Evolutionary conservation across 2,113 vertebrate species (phyloP).

Genomic region (Stomatorhinus ivindoensis): DNA sequence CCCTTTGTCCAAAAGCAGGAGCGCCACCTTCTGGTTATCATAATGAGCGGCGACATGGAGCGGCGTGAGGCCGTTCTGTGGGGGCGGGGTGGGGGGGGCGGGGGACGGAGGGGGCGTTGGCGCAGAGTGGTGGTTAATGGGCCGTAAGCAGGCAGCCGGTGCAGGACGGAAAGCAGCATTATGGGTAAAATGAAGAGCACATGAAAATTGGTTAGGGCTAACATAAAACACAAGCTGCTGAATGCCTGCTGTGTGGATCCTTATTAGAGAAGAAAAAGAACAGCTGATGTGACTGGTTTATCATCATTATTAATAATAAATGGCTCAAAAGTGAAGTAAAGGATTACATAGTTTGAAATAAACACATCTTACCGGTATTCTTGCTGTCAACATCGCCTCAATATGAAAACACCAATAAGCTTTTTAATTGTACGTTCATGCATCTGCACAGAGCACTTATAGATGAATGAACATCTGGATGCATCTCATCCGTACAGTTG

Average conservation of each 20-base stretch:
- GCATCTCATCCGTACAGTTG: neutral
- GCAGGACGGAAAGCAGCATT: constrained; percentile 23
- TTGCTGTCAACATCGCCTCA: constrained; percentile 40
- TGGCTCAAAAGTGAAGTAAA: constrained; percentile 34
- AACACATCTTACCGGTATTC: constrained; percentile 41
- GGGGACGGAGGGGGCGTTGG: constrained; percentile 50
- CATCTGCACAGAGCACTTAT: neutral
- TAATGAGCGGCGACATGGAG: constrained; percentile 97
- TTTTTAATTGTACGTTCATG: constrained; percentile 7
- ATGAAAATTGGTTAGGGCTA: constrained; percentile 18
- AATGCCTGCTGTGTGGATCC: constrained; percentile 14
- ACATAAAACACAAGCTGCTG: constrained; percentile 19
- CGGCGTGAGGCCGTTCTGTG: constrained; percentile 93
- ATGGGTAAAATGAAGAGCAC: constrained; percentile 17
- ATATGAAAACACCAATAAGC: constrained; percentile 28
- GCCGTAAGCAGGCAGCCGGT: constrained; percentile 38
- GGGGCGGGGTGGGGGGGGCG: constrained; percentile 43
- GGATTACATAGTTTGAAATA: constrained; percentile 29
- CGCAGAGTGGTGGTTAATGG: constrained; percentile 31
- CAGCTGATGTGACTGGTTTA: neutral
- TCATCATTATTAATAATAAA: constrained; percentile 9
- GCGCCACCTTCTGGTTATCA: constrained; percentile 97
- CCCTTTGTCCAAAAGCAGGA: constrained; percentile 91
- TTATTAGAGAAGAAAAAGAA: constrained; percentile 28
- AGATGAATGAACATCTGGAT: neutral